Evolutionary conservation across 2,797 vertebrate genomes (phyloP), one percentile per base, ranked within the genome.

Genomic region (Girardinus metallicus): DNA sequence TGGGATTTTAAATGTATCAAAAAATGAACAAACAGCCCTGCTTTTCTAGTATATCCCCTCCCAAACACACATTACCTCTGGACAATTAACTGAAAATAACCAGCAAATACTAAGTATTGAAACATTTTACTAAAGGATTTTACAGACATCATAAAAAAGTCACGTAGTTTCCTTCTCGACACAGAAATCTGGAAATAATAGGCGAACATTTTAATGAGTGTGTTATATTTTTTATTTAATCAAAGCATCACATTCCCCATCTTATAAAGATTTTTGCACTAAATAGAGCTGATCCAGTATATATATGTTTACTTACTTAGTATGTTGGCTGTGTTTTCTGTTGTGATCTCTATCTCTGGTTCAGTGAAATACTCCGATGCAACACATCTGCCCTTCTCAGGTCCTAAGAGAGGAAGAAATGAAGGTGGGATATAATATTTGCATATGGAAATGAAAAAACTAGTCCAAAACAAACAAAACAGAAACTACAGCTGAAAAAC

Each of bases 311-410:
- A 92, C 96, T 96, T 88, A 98, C 97, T 98, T 83, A 98, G 95
- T 79, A 98, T 98, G 90, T 98, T 98, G 87, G 97, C 97, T 0
- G 97, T 98, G 80, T 98, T 98, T 85, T 98, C 97, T 3, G 97
- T 98, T 3, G 97, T 97, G 90, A 97, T 96, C 84, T 97, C 97
- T 49, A 97, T 96, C 88, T 98, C 97, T 0, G 97, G 95, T 83
- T 97, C 97, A 6, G 87, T 92, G 89, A 98, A 98, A 90, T 97
- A 98, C 78, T 98, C 97, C 0, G 97, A 96, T 12, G 97, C 97
- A 77, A 98, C 97, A 79, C 97, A 98, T 79, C 97, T 91, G 78
- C 95, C 95, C 79, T 94, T 95, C 88, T 95, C 95, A 4, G 95
- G 86, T 78, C 95, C 94, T 95, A 88, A 44, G 74, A 55, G 73